Evolutionary conservation across 30 jellyfish, hydroid and myxozoan species (phyloP).

Genomic region (Phacellophora camtschatica): DNA sequence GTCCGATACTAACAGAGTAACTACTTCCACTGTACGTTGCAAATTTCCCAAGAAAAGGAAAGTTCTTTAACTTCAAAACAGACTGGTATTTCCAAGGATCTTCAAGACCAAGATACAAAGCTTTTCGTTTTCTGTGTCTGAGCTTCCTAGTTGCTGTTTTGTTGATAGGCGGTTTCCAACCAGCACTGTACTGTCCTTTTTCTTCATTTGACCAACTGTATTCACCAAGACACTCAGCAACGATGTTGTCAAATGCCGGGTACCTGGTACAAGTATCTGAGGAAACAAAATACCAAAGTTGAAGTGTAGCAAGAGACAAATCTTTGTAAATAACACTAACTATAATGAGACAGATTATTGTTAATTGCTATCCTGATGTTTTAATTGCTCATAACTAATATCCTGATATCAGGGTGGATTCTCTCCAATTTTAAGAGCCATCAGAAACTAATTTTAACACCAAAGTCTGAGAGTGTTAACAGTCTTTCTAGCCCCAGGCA

Average conservation of each 20-base stretch:
- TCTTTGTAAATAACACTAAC: too few relatives aligned
- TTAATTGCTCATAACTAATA: too few relatives aligned
- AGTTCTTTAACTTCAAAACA: constrained; percentile 69
- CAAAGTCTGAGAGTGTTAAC: too few relatives aligned
- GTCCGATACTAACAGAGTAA: constrained; percentile 90
- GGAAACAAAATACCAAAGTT: neutral
- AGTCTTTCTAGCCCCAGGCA: too few relatives aligned
- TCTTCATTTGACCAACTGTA: constrained; percentile 84
- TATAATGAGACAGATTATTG: too few relatives aligned
- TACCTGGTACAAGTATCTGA: constrained; percentile 80
- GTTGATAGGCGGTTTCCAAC: constrained; percentile 84
- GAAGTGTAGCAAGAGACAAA: too few relatives aligned
- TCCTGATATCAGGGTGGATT: too few relatives aligned
- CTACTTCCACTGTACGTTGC: constrained; percentile 89
- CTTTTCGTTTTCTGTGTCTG: constrained; percentile 72
- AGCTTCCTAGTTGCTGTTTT: constrained; percentile 49
- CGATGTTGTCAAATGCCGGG: constrained; percentile 69
- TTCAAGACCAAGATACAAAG: constrained; percentile 83
- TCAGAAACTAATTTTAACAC: too few relatives aligned
- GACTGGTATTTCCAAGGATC: constrained; percentile 88
- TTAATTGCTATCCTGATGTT: too few relatives aligned
- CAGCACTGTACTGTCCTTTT: constrained; percentile 68
- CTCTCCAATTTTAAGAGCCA: too few relatives aligned
- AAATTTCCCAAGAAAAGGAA: constrained; percentile 85
- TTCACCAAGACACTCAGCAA: constrained; percentile 69